Evolutionary conservation across 2,113 vertebrate species (phyloP).

Genomic region (Nyctibius bracteatus): DNA sequence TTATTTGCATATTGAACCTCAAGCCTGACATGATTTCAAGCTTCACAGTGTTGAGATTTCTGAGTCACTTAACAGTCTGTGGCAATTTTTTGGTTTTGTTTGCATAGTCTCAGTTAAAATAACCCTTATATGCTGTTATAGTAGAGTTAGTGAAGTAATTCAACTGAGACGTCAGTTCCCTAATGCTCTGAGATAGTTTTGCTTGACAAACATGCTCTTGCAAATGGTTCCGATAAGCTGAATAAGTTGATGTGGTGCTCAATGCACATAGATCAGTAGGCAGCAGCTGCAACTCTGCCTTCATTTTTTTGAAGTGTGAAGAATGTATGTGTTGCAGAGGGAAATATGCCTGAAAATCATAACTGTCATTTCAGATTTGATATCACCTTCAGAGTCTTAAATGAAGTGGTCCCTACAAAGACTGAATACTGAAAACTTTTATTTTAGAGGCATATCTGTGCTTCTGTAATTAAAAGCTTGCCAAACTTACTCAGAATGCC

Average conservation of each 20-base stretch:
- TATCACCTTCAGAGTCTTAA: constrained; percentile 48
- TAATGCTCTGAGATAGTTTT: constrained; percentile 64
- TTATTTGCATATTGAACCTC: neutral
- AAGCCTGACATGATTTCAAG: neutral
- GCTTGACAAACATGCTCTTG: constrained; percentile 59
- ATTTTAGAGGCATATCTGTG: constrained; percentile 15
- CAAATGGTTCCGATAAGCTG: constrained; percentile 32
- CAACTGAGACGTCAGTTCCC: neutral
- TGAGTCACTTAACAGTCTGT: neutral
- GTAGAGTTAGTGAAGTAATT: constrained; percentile 18
- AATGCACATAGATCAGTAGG: constrained; percentile 32
- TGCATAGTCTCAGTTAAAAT: constrained; percentile 8
- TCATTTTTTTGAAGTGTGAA: constrained; percentile 41
- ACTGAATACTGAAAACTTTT: constrained; percentile 46
- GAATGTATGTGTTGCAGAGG: constrained; percentile 15
- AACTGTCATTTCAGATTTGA: constrained; percentile 58
- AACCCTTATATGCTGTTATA: neutral
- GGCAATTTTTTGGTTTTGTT: constrained; percentile 18
- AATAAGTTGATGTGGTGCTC: constrained; percentile 58
- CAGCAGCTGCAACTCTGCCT: constrained; percentile 28
- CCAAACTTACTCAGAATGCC: constrained; percentile 2
- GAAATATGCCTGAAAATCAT: constrained; percentile 50
- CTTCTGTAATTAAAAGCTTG: constrained; percentile 3
- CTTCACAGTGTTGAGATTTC: neutral
- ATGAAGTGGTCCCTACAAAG: constrained; percentile 31